Conservation (phyloP, 37 sponge, comb jelly and placozoan genomes). For the Axinella damicornis region DNA sequence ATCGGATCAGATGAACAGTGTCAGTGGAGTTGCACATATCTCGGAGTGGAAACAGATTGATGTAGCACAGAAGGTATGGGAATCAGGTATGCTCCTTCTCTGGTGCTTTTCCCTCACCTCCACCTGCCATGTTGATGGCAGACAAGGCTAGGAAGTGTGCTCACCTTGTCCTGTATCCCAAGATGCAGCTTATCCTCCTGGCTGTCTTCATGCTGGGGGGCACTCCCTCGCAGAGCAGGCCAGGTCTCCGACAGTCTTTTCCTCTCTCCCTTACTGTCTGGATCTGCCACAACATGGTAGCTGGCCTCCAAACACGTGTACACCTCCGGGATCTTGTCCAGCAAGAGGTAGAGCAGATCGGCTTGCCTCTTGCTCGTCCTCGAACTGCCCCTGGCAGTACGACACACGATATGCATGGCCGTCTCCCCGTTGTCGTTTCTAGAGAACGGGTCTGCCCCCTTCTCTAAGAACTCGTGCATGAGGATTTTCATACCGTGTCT, state of each 20-base stretch:
- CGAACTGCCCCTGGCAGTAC: slow-evolving; percentile 42
- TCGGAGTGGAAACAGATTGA: no score
- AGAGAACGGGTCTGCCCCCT: slow-evolving; percentile 63
- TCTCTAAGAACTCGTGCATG: slow-evolving; percentile 38
- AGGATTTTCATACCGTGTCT: slow-evolving; percentile 49
- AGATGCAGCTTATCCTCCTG: slow-evolving; percentile 8
- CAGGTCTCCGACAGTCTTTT: not conserved
- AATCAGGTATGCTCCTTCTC: no score
- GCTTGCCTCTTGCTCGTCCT: slow-evolving; percentile 24
- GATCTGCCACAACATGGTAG: not conserved
- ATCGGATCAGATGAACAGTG: no score
- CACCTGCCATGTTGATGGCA: no score
- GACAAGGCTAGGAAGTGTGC: no score
- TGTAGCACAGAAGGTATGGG: no score
- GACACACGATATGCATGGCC: slow-evolving; percentile 74
- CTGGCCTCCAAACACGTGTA: not conserved
- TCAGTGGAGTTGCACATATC: no score
- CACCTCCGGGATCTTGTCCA: slow-evolving; percentile 37
- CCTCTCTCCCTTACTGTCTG: not conserved
- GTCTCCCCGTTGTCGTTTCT: slow-evolving; percentile 72
- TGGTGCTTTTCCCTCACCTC: no score
- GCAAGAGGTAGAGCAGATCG: slow-evolving; percentile 55
- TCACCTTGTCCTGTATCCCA: slow-evolving; percentile 55
- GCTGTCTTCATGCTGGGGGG: no score
- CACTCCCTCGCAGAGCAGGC: not conserved